Evolutionary conservation across 1,140 invertebrate genomes (phyloP), one percentile per base, ranked within the genome.

Genomic region (Trichomalopsis sarcophagae): DNA sequence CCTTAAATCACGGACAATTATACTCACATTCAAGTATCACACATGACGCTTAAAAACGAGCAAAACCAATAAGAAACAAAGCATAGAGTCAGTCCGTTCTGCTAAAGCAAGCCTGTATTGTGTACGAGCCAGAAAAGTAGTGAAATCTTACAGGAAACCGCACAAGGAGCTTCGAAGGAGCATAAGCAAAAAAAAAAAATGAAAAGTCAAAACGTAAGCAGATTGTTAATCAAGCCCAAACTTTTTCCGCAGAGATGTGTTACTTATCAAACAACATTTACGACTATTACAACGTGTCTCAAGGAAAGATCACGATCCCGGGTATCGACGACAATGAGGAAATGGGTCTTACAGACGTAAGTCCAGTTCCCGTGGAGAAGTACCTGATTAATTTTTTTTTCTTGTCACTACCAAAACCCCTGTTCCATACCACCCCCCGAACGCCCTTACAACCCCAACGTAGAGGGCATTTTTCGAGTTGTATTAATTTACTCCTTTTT

Each of bases 281-380:
- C 93, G 94, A 95, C 89, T 97, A 96, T 94, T 91, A 94, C 91
- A 97, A 96, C 94, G 96, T 97, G 82, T 95, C 96, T 87, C 96
- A 97, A 94, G 96, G 96, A 93, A 96, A 96, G 91, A 94, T 96
- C 79, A 95, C 96, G 83, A 96, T 97, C 88, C 95, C 96, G 87
- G 95, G 94, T 87, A 95, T 97, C 87, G 96, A 97, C 91, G 96
- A 97, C 90, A 94, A 92, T 79, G 96, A 97, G 91, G 96, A 97
- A 94, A 96, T 96, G 94, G 83, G 89, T 68, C 91, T 96, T 85
- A 96, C 96, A 86, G 96, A 97, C 91, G 96, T 96, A 94, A 95
- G 96, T 95, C 88, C 89, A 30, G 75, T 83, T 79, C 75, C 85
- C 33, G 33, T 73, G 17, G n/a, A 40, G 47, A 55, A 69, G 17